phyloP scores from a whole-genome alignment of 2,888 invertebrate species.

The Stenotaenia linearis region DNA sequence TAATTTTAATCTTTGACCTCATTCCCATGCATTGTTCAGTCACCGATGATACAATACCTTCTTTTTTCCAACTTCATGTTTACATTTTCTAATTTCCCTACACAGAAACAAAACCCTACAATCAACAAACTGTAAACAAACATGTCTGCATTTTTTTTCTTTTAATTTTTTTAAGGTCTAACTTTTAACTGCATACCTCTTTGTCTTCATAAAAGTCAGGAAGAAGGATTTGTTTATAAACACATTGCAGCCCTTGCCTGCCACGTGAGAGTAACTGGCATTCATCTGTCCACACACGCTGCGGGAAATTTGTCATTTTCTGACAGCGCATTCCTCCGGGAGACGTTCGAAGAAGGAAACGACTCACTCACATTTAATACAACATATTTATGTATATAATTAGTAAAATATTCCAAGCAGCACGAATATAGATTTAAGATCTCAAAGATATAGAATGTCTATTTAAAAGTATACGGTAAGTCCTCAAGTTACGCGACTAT shows the following conservation, averaged over 20 bases:
- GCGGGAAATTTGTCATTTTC: conserved; percentile 19
- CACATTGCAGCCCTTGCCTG: not conserved
- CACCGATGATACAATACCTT: too few species aligned
- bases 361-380: too few species aligned
- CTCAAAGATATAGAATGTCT: too few species aligned
- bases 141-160: not conserved
- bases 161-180: not conserved
- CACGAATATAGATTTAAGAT: too few species aligned
- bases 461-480: too few species aligned
- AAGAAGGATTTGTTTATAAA: not conserved
- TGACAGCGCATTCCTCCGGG: not conserved
- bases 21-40: too few species aligned
- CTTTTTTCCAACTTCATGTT: too few species aligned
- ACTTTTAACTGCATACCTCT: not conserved
- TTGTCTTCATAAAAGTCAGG: not conserved
- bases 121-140: not conserved
- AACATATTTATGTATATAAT: too few species aligned
- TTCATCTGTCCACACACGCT: not conserved
- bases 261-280: not conserved
- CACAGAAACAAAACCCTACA: not conserved
- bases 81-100: too few species aligned
- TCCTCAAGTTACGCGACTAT: too few species aligned
- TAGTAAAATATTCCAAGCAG: too few species aligned
- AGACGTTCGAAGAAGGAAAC: not conserved
- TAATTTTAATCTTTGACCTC: too few species aligned